phyloP scores from a whole-genome alignment of 2,797 vertebrate genomes.

The Spinus pinus region DNA sequence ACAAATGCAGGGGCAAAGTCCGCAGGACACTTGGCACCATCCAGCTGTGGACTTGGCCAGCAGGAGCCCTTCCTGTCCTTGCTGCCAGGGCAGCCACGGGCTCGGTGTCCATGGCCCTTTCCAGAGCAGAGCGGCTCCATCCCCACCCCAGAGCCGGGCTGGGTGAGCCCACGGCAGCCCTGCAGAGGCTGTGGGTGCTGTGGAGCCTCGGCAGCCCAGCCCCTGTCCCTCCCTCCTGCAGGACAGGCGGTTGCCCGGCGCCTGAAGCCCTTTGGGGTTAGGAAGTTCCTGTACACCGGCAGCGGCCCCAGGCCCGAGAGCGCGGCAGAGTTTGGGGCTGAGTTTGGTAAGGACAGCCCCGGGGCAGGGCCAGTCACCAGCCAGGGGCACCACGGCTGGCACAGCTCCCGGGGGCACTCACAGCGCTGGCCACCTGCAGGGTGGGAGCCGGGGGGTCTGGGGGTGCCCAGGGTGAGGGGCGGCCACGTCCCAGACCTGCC shows the following conservation, averaged over 20 bases:
- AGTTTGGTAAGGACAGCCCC: conserved; percentile 82
- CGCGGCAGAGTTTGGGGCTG: conserved; percentile 84
- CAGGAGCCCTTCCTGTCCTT: not conserved
- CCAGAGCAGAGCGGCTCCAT: fast-evolving
- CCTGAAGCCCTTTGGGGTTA: conserved; percentile 91
- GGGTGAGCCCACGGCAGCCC: not conserved
- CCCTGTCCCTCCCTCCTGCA: conserved; percentile 41
- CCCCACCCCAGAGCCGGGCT: fast-evolving
- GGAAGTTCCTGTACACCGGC: conserved; percentile 86
- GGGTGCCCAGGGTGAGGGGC: fast-evolving
- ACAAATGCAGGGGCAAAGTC: not conserved
- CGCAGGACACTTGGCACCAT: fast-evolving
- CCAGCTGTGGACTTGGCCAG: not conserved
- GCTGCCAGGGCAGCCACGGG: not conserved
- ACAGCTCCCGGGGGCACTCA: not conserved
- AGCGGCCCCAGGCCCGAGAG: conserved; percentile 77
- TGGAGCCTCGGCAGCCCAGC: fast-evolving
- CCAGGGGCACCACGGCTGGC: fast-evolving
- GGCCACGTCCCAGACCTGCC: fast-evolving
- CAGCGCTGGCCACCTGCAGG: fast-evolving
- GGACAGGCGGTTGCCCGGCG: conserved; percentile 88
- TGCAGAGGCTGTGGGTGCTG: fast-evolving
- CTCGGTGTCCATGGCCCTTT: fast-evolving
- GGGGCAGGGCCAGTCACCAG: fast-evolving
- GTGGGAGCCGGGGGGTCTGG: fast-evolving